Base-by-base conservation (phyloP, 2,888 invertebrate genomes). In the Lycia hirtaria region DNA sequence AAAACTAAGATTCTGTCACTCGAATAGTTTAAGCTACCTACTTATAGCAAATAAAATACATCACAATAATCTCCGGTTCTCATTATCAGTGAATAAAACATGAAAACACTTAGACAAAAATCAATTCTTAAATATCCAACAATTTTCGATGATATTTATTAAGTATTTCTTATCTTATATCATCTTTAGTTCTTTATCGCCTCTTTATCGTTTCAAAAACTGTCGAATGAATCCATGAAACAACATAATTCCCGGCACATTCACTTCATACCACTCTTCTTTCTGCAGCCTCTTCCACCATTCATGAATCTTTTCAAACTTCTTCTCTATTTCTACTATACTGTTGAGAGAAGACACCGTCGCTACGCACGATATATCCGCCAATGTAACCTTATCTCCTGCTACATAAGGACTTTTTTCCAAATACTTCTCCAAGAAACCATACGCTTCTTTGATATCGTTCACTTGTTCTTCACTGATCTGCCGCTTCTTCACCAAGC, bases 361-460 rank as follows among this genome's bases (percentile, higher is more conserved):
- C 0, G 80, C 68, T 0, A 80, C 73, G 51, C 80, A 80, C 0
- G 81, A 78, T 41, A 83, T 50, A 60, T 83, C 83, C 0, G 83
- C 82, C 9, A 83, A 49, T 0, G 82, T 76, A 3, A 83, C n/a
- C 15, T 58, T 35, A 51, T 77, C 65, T 2, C 72, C 67, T 0
- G 78, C 78, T 19, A 83, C 61, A 58, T 63, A 81, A 0, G 52
- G 17, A 4, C 65, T 64, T 1, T 40, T 54, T 40, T 68, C 58
- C 4, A 83, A 65, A 69, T 78, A 83, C 33, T 74, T 76, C 45
- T 82, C 80, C 24, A 76, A 37, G 38, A 78, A 65, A 12, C 68
- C 69, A 50, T 85, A 81, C 1, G 73, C 72, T 63, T 81, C 77
- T 19, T 68, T 49, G 6, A 83, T 71, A 24, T 74, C 74, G 10